Conservation (phyloP, 2,888 invertebrate species). For the Microdon myrmicae region DNA sequence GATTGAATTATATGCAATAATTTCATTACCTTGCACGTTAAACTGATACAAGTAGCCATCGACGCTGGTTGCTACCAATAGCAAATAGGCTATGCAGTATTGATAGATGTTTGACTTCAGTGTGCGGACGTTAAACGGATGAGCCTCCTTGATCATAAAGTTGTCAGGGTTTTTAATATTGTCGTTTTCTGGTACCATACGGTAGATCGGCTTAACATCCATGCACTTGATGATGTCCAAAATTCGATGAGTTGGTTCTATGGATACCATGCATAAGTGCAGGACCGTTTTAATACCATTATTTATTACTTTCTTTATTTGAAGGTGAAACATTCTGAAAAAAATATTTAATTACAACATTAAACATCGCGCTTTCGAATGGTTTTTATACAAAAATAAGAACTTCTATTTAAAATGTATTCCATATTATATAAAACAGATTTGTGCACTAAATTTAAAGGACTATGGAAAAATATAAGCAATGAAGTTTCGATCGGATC, state of each 20-base stretch:
- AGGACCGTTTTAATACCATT: slow-evolving; percentile 62
- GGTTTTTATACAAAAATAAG: too few species aligned
- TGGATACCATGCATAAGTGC: slow-evolving; percentile 63
- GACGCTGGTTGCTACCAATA: slow-evolving; percentile 68
- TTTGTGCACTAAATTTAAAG: too few species aligned
- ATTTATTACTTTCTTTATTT: slow-evolving; percentile 41
- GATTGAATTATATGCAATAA: neutral
- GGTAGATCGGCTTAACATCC: slow-evolving; percentile 64
- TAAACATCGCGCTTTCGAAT: too few species aligned
- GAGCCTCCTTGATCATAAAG: slow-evolving; percentile 27
- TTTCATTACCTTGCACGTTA: slow-evolving; percentile 66
- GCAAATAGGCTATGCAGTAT: slow-evolving; percentile 69
- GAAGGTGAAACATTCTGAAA: slow-evolving; percentile 37
- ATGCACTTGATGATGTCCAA: slow-evolving; percentile 65
- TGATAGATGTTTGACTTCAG: slow-evolving; percentile 70
- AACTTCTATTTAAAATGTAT: too few species aligned
- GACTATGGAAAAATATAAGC: too few species aligned
- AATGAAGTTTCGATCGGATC: too few species aligned
- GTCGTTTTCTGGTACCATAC: slow-evolving; percentile 55
- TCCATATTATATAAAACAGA: too few species aligned
- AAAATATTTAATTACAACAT: too few species aligned
- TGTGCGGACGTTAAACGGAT: slow-evolving; percentile 57
- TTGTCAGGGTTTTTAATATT: slow-evolving; percentile 58
- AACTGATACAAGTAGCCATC: slow-evolving; percentile 81
- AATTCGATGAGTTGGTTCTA: slow-evolving; percentile 61